Evolutionary conservation across 2,113 vertebrate species (phyloP).

Genomic region (Calidris pygmaea): DNA sequence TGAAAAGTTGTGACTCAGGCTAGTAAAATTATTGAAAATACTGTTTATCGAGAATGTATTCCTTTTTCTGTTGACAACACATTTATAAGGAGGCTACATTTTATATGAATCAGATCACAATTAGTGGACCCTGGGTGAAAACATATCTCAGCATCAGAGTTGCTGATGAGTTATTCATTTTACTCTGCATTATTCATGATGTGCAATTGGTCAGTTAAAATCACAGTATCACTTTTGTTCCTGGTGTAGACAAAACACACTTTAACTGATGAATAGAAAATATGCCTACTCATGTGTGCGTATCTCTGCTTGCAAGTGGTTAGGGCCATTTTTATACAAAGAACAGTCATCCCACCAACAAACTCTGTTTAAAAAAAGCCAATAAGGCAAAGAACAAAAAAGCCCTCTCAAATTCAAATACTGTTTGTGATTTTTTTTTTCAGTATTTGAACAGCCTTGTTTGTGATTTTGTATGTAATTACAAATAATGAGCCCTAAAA

Average conservation of each 20-base stretch:
- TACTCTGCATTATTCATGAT: constrained; percentile 49
- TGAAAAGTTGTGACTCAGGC: neutral
- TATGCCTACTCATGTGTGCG: neutral
- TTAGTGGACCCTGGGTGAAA: constrained; percentile 40
- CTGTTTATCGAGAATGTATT: neutral
- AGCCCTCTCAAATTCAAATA: neutral
- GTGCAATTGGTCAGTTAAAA: constrained; percentile 57
- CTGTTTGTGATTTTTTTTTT: neutral
- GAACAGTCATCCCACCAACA: neutral
- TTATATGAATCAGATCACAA: constrained; percentile 12
- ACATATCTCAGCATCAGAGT: neutral
- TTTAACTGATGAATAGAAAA: neutral
- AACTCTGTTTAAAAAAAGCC: neutral
- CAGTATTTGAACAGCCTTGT: neutral
- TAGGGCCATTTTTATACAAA: neutral
- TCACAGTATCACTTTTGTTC: neutral
- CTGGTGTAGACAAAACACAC: constrained; percentile 8
- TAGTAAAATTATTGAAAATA: constrained; percentile 17
- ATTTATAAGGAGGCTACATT: neutral
- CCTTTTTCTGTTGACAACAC: neutral
- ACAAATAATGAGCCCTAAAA: neutral
- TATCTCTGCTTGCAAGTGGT: neutral
- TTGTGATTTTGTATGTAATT: neutral
- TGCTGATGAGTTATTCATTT: constrained; percentile 52
- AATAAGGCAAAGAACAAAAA: neutral